Percentiles rank a stretch among this genome's conserved stretches.
Evolutionary conservation across 2,797 vertebrate species (phyloP).

Genomic region (Poecilia gillii): DNA sequence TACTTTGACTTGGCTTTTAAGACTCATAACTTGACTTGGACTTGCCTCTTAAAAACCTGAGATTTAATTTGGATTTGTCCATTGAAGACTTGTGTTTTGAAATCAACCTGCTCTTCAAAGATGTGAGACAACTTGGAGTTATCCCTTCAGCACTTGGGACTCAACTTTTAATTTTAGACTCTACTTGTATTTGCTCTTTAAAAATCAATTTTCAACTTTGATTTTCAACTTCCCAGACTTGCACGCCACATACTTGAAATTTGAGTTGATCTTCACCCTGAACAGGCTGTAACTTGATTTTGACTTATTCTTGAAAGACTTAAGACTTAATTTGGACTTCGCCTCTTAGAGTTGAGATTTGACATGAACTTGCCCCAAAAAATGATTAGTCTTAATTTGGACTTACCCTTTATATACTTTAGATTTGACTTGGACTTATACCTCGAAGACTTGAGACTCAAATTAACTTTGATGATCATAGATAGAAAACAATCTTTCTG

Average conservation of each 20-base stretch:
- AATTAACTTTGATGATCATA: background rate
- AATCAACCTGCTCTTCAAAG: background rate
- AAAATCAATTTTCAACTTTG: background rate
- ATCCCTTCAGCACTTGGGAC: background rate
- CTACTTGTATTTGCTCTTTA: background rate
- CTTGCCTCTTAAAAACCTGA: background rate
- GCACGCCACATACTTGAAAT: background rate
- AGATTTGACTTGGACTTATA: background rate
- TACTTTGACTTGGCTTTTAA: background rate
- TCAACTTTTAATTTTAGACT: background rate
- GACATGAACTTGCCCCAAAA: background rate
- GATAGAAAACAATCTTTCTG: slow-evolving; percentile 19
- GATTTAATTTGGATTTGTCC: background rate
- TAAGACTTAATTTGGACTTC: background rate
- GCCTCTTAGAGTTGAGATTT: background rate
- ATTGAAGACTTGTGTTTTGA: background rate
- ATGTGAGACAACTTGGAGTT: background rate
- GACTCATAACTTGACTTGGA: background rate
- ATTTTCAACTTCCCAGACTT: background rate
- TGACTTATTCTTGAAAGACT: background rate
- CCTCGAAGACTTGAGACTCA: background rate
- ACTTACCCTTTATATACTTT: background rate
- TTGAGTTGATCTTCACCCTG: background rate
- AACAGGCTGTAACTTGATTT: background rate
- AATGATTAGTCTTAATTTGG: background rate